A percentile compares a stretch with the other conserved stretches of the same genome.
Evolutionary conservation across 2,888 invertebrate genomes (phyloP).

Genomic region (Phania funesta): DNA sequence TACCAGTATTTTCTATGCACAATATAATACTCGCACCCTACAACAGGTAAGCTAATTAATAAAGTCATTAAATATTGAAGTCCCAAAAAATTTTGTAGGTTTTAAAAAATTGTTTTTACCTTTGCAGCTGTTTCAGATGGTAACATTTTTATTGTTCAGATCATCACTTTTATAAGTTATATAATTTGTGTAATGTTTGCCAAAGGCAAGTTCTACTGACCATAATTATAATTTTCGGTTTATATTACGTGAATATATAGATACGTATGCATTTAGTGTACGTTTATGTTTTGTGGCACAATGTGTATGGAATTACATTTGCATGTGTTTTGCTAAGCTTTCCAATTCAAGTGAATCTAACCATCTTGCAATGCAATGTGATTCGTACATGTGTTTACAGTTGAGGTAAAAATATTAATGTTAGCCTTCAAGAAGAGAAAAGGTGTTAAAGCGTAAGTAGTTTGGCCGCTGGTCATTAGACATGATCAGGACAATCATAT

Average conservation of each 20-base stretch:
- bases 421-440: background rate
- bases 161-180: no score
- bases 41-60: no score
- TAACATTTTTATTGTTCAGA: no score
- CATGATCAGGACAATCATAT: no score
- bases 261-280: background rate
- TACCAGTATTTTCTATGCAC: background rate
- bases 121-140: no score
- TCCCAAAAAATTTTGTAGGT: no score
- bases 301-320: background rate
- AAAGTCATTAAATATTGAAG: no score
- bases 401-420: background rate
- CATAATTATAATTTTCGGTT: constrained; percentile 13
- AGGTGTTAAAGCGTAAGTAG: no score
- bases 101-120: no score
- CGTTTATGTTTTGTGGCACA: background rate
- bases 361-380: constrained; percentile 1
- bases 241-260: background rate
- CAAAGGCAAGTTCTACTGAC: constrained; percentile 5
- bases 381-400: background rate
- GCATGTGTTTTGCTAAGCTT: background rate
- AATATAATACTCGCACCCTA: background rate
- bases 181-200: background rate
- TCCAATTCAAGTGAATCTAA: constrained; percentile 45
- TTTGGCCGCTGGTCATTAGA: no score